A percentile compares a stretch with the other conserved stretches of the same genome.
These are phyloP conservation scores for Euplexia lucipara DNA, from an alignment of 2,888 invertebrate genomes.

Conservation along the genomic window DNA sequence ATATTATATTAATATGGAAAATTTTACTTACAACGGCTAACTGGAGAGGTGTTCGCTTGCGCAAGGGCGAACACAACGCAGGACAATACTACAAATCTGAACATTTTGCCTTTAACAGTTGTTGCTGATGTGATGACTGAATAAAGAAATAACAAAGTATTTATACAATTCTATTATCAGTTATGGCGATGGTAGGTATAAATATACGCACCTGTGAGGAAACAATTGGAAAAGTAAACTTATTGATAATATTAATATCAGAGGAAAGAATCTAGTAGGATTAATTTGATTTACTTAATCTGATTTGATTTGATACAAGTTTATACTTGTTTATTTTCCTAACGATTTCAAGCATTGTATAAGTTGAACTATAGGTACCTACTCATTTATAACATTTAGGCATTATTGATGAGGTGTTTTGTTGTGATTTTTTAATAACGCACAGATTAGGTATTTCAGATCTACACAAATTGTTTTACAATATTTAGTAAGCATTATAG, in stretches of 20 bases:
- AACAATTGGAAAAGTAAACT: not conserved
- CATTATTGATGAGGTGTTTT: too few relatives aligned
- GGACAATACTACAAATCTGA: constrained; percentile 18
- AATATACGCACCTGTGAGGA: not conserved
- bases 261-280: not conserved
- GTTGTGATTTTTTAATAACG: too few relatives aligned
- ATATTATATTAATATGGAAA: too few relatives aligned
- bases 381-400: too few relatives aligned
- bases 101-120: constrained; percentile 16
- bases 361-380: too few relatives aligned
- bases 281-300: not conserved
- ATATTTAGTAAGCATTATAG: too few relatives aligned
- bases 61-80: constrained; percentile 14
- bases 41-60: constrained; percentile 11
- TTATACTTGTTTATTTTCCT: too few relatives aligned
- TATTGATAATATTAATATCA: not conserved
- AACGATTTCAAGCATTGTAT: too few relatives aligned
- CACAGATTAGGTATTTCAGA: too few relatives aligned
- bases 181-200: not conserved
- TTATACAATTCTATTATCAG: constrained; percentile 7
- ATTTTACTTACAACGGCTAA: constrained; percentile 25
- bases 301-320: too few relatives aligned
- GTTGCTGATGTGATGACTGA: constrained; percentile 18
- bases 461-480: too few relatives aligned
- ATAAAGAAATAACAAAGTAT: not conserved